Evolutionary conservation across 2,113 vertebrate species (phyloP), one percentile per base, ranked within the genome.

Genomic region (Nothocercus nigrocapillus): DNA sequence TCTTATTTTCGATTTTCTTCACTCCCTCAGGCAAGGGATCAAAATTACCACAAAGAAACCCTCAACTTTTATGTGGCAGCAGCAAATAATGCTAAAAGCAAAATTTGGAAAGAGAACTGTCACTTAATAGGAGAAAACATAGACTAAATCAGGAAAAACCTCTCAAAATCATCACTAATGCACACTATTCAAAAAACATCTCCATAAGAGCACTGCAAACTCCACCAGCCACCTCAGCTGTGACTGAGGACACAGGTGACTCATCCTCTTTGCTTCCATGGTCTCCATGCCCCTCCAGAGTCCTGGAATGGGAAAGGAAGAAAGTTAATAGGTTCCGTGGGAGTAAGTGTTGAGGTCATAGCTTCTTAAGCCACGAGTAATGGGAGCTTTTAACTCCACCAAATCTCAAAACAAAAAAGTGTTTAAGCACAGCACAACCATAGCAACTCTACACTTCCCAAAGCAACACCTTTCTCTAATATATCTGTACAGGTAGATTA

Each of bases 381-480:
- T 20, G 7, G 58, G 19, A 21, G 32, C 14, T 11, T 5, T 44
- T 28, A 36, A 14, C 8, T 25, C 42, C 16, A 32, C 30, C 30
- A 36, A 13, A 8, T 4, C 24, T 27, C 7, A 3, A 7, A 5
- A 2, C 6, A 5, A 51, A 40, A 16, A 6, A 11, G 44, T 7
- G 19, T 8, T 17, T 27, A 59, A 30, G 2, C 7, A 40, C 14
- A 36, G 24, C 1, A 13, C 25, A 27, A 6, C 4, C 7, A 13
- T 2, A 16, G 70, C 51, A 1, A 51, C 51, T 24, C 58, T 3
- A 22, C 5, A 2, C n/a, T 9, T 58, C 47, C 9, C 36, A 17
- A 5, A 34, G 11, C 28, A 5, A 5, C 1, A 19, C 40, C 11
- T 1, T 3, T 32, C 44, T 13, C 6, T 1, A 13, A 27, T 32